Evolutionary conservation across 2,888 invertebrate genomes (phyloP).

Genomic region (Mellilla xanthometata): DNA sequence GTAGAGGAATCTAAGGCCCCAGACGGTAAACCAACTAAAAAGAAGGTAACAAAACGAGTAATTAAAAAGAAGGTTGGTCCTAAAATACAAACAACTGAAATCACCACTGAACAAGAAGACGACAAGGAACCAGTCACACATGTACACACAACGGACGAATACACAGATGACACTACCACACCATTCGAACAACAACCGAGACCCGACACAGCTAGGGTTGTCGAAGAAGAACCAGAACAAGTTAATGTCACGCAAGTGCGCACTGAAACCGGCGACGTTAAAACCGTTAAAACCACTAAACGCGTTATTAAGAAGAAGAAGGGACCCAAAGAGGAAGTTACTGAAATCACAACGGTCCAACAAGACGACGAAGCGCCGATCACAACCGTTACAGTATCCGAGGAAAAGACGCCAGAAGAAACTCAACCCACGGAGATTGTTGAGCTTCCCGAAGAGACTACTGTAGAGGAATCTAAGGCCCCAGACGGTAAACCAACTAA

Average conservation of each 20-base stretch:
- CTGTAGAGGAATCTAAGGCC: too few species aligned
- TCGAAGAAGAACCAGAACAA: slow-evolving; percentile 37
- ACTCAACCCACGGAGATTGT: too few species aligned
- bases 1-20: slow-evolving; percentile 48
- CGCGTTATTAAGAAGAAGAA: slow-evolving; percentile 41
- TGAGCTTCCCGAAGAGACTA: too few species aligned
- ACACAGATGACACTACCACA: slow-evolving; percentile 12
- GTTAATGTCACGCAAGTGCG: slow-evolving; percentile 38
- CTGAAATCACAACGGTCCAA: slow-evolving; percentile 33
- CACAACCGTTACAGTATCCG: slow-evolving; percentile 24
- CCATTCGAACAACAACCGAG: slow-evolving; percentile 11
- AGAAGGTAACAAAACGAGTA: slow-evolving; percentile 22
- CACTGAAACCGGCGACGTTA: slow-evolving; percentile 31
- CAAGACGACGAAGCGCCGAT: slow-evolving; percentile 26
- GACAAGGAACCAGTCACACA: slow-evolving; percentile 45
- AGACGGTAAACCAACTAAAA: slow-evolving; percentile 41
- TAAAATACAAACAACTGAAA: slow-evolving; percentile 14
- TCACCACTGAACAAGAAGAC: slow-evolving; percentile 19
- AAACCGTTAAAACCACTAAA: slow-evolving; percentile 36
- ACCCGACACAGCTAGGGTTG: slow-evolving; percentile 34
- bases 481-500: too few species aligned
- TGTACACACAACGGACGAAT: slow-evolving; percentile 23
- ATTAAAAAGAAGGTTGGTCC: slow-evolving; percentile 46
- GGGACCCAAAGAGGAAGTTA: slow-evolving; percentile 33
- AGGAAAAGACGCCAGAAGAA: too few species aligned